These are phyloP conservation scores for Loriculus beryllinus DNA, from an alignment of 2,797 vertebrate species.

Conservation along the genomic window DNA sequence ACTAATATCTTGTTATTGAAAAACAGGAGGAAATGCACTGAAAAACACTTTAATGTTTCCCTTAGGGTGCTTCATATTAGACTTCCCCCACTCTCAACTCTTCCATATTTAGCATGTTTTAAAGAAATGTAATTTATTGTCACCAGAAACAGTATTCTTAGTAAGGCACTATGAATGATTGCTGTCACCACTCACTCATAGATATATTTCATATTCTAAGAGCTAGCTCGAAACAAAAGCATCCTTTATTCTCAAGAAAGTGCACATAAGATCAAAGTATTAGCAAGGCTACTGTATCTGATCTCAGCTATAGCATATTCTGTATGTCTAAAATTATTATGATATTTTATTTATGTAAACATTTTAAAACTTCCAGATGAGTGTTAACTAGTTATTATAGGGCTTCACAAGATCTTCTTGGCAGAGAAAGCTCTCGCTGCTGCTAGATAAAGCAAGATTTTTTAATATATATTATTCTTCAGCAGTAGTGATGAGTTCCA, in stretches of 20 bases:
- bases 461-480: neutral
- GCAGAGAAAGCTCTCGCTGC: neutral
- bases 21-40: neutral
- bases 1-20: neutral
- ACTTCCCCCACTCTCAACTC: neutral
- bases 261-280: neutral
- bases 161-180: neutral
- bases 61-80: neutral
- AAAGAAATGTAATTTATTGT: neutral
- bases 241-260: neutral
- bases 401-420: neutral
- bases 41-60: neutral
- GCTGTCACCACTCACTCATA: neutral
- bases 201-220: neutral
- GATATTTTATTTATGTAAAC: conserved; percentile 16
- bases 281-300: neutral
- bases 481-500: neutral
- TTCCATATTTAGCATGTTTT: neutral
- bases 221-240: neutral
- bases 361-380: neutral
- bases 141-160: neutral
- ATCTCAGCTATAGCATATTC: neutral
- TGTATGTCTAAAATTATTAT: neutral
- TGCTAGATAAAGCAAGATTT: neutral
- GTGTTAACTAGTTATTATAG: conserved; percentile 1